A percentile compares a stretch with the other conserved stretches of the same genome.
phyloP scores from a whole-genome alignment of 1,140 invertebrate genomes.

The Drosophila ambigua region DNA sequence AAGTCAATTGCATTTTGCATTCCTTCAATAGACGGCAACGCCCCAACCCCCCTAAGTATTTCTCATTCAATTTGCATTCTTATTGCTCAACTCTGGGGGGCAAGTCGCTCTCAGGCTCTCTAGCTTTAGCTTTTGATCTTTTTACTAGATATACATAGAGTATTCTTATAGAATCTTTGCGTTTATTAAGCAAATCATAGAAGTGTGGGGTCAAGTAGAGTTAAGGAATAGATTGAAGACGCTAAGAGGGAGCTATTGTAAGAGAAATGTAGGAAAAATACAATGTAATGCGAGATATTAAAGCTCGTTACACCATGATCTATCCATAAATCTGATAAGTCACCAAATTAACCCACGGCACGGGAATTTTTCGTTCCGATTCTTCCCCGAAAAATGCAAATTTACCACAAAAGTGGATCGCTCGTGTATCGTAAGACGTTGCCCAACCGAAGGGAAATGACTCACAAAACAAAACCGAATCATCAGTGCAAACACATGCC shows the following conservation, averaged over 20 bases:
- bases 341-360: too few relatives aligned
- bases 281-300: too few relatives aligned
- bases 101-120: slow-evolving; percentile 14
- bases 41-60: not conserved
- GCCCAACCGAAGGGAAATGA: slow-evolving; percentile 19
- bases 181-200: slow-evolving; percentile 6
- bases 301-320: too few relatives aligned
- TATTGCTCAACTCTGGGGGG: slow-evolving; percentile 5
- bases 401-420: not conserved
- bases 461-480: slow-evolving; percentile 13
- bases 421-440: not conserved
- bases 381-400: too few relatives aligned
- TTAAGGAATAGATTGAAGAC: not conserved
- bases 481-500: slow-evolving; percentile 31
- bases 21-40: not conserved
- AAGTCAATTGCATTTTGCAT: slow-evolving; percentile 41
- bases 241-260: too few relatives aligned
- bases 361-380: not conserved
- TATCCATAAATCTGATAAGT: not conserved
- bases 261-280: too few relatives aligned
- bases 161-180: not conserved
- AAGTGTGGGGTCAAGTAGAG: not conserved
- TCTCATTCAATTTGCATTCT: slow-evolving; percentile 31
- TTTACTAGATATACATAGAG: not conserved
- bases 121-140: too few relatives aligned